Evolutionary conservation across 2,888 invertebrate genomes (phyloP).

Genomic region (Myopa testacea): DNA sequence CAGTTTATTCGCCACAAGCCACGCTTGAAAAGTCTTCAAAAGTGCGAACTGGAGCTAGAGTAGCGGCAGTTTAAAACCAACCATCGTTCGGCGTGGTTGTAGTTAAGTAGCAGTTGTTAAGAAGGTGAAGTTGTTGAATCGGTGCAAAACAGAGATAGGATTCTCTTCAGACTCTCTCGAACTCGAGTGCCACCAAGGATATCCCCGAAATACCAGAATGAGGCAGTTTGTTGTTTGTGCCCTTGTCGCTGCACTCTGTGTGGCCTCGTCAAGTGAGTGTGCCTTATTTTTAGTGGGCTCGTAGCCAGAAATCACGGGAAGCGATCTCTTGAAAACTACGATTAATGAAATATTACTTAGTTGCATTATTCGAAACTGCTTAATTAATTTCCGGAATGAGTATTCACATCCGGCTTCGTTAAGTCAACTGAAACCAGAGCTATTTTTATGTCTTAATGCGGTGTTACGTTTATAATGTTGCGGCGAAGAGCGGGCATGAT

Average conservation of each 20-base stretch:
- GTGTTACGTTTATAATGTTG: too few relatives aligned
- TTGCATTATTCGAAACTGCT: neutral
- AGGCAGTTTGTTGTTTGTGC: slow-evolving; percentile 65
- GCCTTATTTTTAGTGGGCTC: neutral
- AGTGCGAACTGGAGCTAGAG: slow-evolving; percentile 64
- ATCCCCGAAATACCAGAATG: slow-evolving; percentile 54
- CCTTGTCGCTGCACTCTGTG: slow-evolving; percentile 63
- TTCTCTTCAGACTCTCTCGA: slow-evolving; percentile 1
- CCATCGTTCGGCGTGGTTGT: slow-evolving; percentile 59
- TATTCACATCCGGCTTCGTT: neutral
- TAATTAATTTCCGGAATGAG: neutral
- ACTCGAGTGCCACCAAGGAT: slow-evolving; percentile 20
- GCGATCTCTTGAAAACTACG: neutral
- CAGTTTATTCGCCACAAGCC: slow-evolving; percentile 49
- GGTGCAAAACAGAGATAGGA: neutral
- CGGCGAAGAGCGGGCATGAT: too few relatives aligned
- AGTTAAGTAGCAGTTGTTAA: neutral
- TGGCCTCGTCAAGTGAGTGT: slow-evolving; percentile 66
- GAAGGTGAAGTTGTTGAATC: neutral
- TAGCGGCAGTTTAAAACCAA: slow-evolving; percentile 67
- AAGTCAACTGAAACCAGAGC: neutral
- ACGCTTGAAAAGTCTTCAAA: slow-evolving; percentile 65
- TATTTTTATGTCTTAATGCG: too few relatives aligned
- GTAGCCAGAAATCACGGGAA: neutral
- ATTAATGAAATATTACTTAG: neutral